Conservation (phyloP, 2,888 invertebrate genomes). For the Tetranychus piercei region DNA sequence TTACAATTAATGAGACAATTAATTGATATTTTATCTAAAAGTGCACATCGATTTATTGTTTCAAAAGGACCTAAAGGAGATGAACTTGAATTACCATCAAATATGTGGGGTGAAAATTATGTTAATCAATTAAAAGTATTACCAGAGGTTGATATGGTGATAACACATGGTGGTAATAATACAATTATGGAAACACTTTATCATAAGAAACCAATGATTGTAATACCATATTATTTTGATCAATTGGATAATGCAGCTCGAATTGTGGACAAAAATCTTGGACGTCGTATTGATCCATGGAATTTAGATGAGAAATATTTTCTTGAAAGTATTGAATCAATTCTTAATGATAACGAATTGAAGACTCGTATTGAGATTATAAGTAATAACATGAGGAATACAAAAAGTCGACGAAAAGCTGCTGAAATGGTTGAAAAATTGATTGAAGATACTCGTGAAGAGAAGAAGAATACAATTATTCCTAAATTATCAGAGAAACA, state of each 20-base stretch:
- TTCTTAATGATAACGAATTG: slow-evolving; percentile 7
- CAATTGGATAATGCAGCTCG: slow-evolving; percentile 19
- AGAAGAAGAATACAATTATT: neutral
- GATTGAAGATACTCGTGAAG: neutral
- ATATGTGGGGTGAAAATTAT: slow-evolving; percentile 17
- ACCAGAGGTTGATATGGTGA: slow-evolving; percentile 10
- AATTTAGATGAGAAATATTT: slow-evolving; percentile 1
- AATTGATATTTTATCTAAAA: slow-evolving; percentile 13
- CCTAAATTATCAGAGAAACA: neutral
- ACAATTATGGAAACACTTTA: slow-evolving; percentile 14
- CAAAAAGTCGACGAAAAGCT: neutral
- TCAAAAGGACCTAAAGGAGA: slow-evolving; percentile 15
- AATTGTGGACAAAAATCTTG: slow-evolving; percentile 11
- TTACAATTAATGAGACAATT: slow-evolving; percentile 15
- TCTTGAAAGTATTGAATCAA: neutral
- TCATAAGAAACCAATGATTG: slow-evolving; percentile 15
- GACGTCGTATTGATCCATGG: neutral
- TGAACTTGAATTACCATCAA: neutral
- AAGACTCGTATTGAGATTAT: neutral
- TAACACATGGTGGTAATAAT: slow-evolving; percentile 20
- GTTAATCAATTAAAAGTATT: slow-evolving; percentile 16
- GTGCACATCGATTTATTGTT: slow-evolving; percentile 17
- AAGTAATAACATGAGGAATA: neutral
- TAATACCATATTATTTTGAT: slow-evolving; percentile 15
- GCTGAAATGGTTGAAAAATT: neutral